Base-by-base conservation (phyloP, 1,140 invertebrate species). In the Apis dorsata region DNA sequence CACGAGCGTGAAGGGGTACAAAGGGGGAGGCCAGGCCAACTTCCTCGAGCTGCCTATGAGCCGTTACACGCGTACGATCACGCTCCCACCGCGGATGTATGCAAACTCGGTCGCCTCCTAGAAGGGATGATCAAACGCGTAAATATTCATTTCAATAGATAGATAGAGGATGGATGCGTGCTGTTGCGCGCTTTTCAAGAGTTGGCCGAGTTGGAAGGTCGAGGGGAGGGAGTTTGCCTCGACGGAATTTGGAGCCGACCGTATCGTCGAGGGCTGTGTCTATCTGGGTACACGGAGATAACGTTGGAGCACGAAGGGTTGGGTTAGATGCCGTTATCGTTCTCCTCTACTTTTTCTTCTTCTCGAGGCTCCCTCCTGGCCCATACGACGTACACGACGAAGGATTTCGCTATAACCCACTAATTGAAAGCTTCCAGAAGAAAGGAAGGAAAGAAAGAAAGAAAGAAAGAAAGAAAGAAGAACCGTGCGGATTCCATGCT, bases 281-380 rank as follows among this genome's bases (percentile, higher is more conserved):
- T 34, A 34, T 86, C 83, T 82, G 85, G 72, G 72, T 87, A 89
- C 77, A 90, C 84, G 85, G 77, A 89, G 86, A 90, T 90, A 89
- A 90, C 81, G 83, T 75, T 24, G 78, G 74, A 69, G 74, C 74
- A 74, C 71, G 66, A 79, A 68, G 76, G 65, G 66, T 77, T 72
- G 63, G 65, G 83, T 80, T 76, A 83, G 88, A 76, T 69, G 85
- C 13, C 55, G 55, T 44, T 44, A 44, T 44, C 34, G 34, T 44
- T 7, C 5, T 44, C 34, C 0, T 7, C 34, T 44, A 7, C 34
- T 44, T 44, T 7, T 44, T 34, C 34, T 34, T 4, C 34, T 34
- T 34, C 34, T 34, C 34, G 34, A 34, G 3, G 3, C 34, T 34
- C 34, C 34, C 2, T 34, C 34, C 3, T 34, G 2, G 2, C 2